Percentiles rank a stretch among this genome's conserved stretches.
Evolutionary conservation across 2,888 invertebrate species (phyloP).

Genomic region (Nomada fucata): DNA sequence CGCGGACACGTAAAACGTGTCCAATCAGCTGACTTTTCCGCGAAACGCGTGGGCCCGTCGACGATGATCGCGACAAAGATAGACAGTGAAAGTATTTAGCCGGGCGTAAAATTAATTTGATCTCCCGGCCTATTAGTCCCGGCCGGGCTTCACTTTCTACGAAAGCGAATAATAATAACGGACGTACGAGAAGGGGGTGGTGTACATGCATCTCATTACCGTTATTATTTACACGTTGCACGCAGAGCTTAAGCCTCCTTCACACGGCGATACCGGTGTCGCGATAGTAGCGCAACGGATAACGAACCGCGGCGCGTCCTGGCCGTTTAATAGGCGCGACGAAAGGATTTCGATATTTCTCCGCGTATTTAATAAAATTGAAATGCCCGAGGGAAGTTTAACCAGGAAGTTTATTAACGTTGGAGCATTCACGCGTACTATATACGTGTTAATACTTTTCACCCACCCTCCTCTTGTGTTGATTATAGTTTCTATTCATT

Average conservation of each 20-base stretch:
- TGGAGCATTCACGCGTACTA: too few species aligned
- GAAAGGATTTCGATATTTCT: too few species aligned
- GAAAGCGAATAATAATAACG: conserved; percentile 22
- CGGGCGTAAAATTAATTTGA: conserved; percentile 29
- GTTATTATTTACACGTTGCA: conserved; percentile 43
- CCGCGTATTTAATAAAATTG: too few species aligned
- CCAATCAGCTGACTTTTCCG: conserved; percentile 12
- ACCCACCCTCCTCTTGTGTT: too few species aligned
- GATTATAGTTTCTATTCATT: too few species aligned
- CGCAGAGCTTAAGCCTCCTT: conserved; percentile 14
- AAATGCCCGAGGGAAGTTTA: too few species aligned
- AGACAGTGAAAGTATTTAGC: conserved; percentile 11
- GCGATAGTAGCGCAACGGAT: too few species aligned
- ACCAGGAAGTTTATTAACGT: too few species aligned
- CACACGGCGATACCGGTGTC: too few species aligned
- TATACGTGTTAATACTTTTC: too few species aligned
- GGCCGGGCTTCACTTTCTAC: conserved; percentile 17
- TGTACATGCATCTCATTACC: conserved; percentile 41
- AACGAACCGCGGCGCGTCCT: too few species aligned
- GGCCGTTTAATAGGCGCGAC: too few species aligned
- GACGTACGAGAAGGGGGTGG: not conserved
- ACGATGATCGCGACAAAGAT: not conserved
- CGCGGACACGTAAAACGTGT: not conserved
- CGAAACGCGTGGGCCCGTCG: not conserved
- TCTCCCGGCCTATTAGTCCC: not conserved